Evolutionary conservation across 1,140 invertebrate genomes (phyloP).

Genomic region (Drosophila sp.): DNA sequence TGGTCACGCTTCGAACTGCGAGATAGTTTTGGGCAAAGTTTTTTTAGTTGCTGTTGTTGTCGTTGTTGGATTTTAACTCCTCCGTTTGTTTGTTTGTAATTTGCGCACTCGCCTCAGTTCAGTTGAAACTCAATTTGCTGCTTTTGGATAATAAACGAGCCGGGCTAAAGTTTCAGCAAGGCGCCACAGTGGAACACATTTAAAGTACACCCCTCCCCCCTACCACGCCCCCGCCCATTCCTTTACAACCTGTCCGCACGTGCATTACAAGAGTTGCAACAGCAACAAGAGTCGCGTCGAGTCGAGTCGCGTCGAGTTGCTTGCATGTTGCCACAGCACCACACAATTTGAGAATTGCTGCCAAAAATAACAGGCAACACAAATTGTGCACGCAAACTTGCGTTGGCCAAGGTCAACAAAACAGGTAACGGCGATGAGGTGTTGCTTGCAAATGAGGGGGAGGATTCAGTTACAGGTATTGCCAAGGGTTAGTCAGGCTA

Average conservation of each 20-base stretch:
- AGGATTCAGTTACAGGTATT: background rate
- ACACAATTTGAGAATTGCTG: constrained; percentile 58
- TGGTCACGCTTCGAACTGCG: constrained; percentile 39
- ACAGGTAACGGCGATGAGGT: constrained; percentile 25
- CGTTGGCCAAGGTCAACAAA: constrained; percentile 44
- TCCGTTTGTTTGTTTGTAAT: constrained; percentile 28
- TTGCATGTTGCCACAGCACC: constrained; percentile 60
- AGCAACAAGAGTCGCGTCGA: constrained; percentile 63
- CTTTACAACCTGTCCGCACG: constrained; percentile 28
- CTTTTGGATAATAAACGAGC: constrained; percentile 63
- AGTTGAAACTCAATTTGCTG: constrained; percentile 16
- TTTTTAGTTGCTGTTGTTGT: constrained; percentile 1
- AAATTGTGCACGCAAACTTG: constrained; percentile 67
- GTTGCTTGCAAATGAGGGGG: too few relatives aligned
- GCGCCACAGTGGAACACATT: constrained; percentile 60
- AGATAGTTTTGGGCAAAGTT: constrained; percentile 44
- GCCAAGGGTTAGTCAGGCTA: constrained; percentile 1
- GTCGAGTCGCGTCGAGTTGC: constrained; percentile 46
- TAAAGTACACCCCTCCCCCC: constrained; percentile 53
- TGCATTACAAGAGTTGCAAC: constrained; percentile 36
- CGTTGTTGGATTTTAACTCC: constrained; percentile 22
- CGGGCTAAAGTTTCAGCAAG: constrained; percentile 58
- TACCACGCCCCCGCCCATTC: too few relatives aligned
- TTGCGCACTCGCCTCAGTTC: constrained; percentile 39
- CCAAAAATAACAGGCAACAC: constrained; percentile 65